These are phyloP conservation scores for Neomicropteryx cornuta DNA, from an alignment of 1,140 invertebrate species.

Conservation along the genomic window DNA sequence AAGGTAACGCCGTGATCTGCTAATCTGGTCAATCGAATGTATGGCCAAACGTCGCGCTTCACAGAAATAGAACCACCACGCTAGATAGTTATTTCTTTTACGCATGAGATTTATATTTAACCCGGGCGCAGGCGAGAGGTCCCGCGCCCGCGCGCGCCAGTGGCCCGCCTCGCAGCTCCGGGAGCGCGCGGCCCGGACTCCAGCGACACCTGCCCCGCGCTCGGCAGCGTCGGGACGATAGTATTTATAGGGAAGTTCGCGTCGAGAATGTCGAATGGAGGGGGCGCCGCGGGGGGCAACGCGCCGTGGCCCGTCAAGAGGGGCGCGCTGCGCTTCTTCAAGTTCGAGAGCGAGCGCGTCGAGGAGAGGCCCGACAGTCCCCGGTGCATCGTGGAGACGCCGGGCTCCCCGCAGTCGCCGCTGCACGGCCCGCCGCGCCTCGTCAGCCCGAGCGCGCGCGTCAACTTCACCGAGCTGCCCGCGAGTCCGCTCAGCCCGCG, in stretches of 20 bases:
- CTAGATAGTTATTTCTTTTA: too few relatives aligned
- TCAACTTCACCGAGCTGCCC: conserved; percentile 17
- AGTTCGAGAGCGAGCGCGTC: conserved; percentile 3
- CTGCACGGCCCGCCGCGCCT: conserved; percentile 20
- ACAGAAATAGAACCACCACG: too few relatives aligned
- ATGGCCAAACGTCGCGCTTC: too few relatives aligned
- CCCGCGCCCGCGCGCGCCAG: conserved; percentile 26
- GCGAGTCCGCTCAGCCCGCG: conserved; percentile 10
- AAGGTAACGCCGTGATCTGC: too few relatives aligned
- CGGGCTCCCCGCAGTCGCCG: conserved; percentile 24
- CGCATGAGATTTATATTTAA: too few relatives aligned
- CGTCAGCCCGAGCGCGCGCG: conserved; percentile 10
- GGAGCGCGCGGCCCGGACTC: conserved; percentile 25
- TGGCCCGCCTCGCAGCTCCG: conserved; percentile 31
- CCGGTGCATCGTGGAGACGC: conserved; percentile 22
- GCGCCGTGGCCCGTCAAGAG: conserved; percentile 58
- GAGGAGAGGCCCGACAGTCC: not conserved
- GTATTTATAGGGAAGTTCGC: too few relatives aligned
- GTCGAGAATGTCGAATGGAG: too few relatives aligned
- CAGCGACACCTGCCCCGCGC: not conserved
- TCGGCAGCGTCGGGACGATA: not conserved
- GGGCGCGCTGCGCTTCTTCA: conserved; percentile 44
- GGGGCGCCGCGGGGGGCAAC: conserved; percentile 40
- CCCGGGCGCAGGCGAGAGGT: too few relatives aligned
- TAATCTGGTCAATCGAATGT: too few relatives aligned